These are phyloP conservation scores for Sebastes wilsoni DNA, from an alignment of 2,797 vertebrate species.

Conservation along the genomic window DNA sequence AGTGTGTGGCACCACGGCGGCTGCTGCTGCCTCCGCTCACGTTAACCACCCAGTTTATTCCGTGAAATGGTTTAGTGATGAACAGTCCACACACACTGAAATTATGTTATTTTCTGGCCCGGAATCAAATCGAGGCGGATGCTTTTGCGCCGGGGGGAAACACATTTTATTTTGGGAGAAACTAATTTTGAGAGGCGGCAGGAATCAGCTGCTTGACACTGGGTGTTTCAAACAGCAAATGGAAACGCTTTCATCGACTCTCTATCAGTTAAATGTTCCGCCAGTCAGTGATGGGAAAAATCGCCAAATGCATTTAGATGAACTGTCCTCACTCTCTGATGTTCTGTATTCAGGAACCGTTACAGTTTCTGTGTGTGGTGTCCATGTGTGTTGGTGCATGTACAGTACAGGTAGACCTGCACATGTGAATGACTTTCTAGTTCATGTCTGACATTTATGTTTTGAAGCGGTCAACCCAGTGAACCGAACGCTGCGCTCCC, in stretches of 20 bases:
- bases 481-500: not conserved
- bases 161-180: not conserved
- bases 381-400: not conserved
- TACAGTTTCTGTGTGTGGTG: not conserved
- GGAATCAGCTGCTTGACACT: conserved; percentile 31
- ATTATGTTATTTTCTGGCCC: conserved; percentile 11
- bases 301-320: not conserved
- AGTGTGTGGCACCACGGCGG: not conserved
- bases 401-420: not conserved
- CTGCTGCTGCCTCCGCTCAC: not conserved
- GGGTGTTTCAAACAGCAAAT: conserved; percentile 13
- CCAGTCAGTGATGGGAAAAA: not conserved
- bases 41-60: not conserved
- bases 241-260: conserved; percentile 18
- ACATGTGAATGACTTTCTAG: not conserved
- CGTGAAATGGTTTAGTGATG: conserved; percentile 9
- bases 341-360: not conserved
- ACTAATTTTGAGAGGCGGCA: conserved; percentile 32
- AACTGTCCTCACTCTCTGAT: not conserved
- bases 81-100: conserved; percentile 1
- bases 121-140: conserved; percentile 1
- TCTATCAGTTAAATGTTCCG: conserved; percentile 7
- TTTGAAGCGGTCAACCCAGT: not conserved
- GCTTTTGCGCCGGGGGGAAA: not conserved
- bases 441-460: not conserved